Percentiles rank a stretch among this genome's conserved stretches.
Evolutionary conservation across 2,797 vertebrate species (phyloP).

Genomic region (Eulemur albifrons): DNA sequence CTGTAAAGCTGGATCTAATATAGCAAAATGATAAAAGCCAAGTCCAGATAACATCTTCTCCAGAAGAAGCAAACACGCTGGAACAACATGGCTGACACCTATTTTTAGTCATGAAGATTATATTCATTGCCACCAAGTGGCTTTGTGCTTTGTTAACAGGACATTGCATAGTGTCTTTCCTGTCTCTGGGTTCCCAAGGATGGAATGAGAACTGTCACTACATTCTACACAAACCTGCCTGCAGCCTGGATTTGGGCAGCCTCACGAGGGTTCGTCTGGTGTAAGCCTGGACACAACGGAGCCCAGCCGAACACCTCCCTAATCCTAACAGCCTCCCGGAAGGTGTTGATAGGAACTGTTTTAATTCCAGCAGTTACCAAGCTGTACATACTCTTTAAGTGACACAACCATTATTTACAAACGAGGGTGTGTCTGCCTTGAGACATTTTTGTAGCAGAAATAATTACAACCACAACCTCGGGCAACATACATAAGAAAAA

Average conservation of each 20-base stretch:
- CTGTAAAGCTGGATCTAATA: slow-evolving; percentile 78
- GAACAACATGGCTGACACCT: slow-evolving; percentile 70
- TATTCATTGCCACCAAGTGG: slow-evolving; percentile 68
- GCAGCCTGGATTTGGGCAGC: background rate
- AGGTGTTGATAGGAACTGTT: slow-evolving; percentile 48
- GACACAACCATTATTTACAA: slow-evolving; percentile 65
- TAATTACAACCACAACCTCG: slow-evolving; percentile 55
- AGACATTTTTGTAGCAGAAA: slow-evolving; percentile 39
- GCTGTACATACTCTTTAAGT: slow-evolving; percentile 46
- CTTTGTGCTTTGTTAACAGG: slow-evolving; percentile 48
- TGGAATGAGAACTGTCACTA: background rate
- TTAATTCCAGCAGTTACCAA: slow-evolving; percentile 60
- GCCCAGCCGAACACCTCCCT: background rate
- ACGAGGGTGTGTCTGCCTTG: slow-evolving; percentile 46
- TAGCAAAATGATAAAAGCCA: slow-evolving; percentile 69
- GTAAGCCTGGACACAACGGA: background rate
- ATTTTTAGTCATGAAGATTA: slow-evolving; percentile 56
- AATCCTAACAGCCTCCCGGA: background rate
- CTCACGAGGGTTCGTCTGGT: background rate
- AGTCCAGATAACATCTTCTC: slow-evolving; percentile 69
- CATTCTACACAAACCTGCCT: background rate
- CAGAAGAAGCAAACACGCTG: slow-evolving; percentile 61
- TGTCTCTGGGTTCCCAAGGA: slow-evolving; percentile 44
- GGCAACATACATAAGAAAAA: slow-evolving; percentile 47
- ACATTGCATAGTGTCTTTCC: background rate